Evolutionary conservation across 2,888 invertebrate genomes (phyloP), one percentile per base, ranked within the genome.

Genomic region (Luffia ferchaultella): DNA sequence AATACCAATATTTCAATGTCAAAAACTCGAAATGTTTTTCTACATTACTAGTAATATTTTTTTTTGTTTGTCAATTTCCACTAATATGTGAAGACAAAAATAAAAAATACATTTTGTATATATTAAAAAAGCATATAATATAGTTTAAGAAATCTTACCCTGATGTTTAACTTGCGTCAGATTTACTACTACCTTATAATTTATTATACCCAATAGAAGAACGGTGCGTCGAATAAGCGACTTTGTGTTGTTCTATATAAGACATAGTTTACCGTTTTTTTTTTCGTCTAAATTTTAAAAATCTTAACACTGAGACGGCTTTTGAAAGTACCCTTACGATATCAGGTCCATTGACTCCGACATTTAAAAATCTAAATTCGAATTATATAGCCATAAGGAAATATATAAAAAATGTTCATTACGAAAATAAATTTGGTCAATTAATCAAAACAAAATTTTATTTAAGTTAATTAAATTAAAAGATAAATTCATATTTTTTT

Each of bases 341-440:
- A 67, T 74, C 76, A 78, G 79, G 77, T 78, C 75, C 56, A 58
- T 63, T 50, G 79, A 79, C 78, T 80, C 76, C 68, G 75, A 73
- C 60, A 56, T 54, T 54, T 51, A 57, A 50, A 53, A 45, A 45
- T 47, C 52, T 56, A 55, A 55, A 54, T 50, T 57, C 56, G 48
- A 54, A n/a, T n/a, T n/a, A n/a, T n/a, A n/a, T n/a, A n/a, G n/a
- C n/a, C n/a, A n/a, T n/a, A n/a, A n/a, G n/a, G n/a, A n/a, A n/a
- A n/a, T n/a, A n/a, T n/a, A n/a, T n/a, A n/a, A n/a, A n/a, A n/a
- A n/a, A n/a, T n/a, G n/a, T n/a, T n/a, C n/a, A n/a, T n/a, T n/a
- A n/a, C n/a, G n/a, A n/a, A n/a, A n/a, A n/a, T n/a, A n/a, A n/a
- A n/a, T n/a, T n/a, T n/a, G n/a, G n/a, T n/a, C n/a, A n/a, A n/a